Evolutionary conservation across 2,797 vertebrate genomes (phyloP).

Genomic region (Hoplostethus mediterraneus): DNA sequence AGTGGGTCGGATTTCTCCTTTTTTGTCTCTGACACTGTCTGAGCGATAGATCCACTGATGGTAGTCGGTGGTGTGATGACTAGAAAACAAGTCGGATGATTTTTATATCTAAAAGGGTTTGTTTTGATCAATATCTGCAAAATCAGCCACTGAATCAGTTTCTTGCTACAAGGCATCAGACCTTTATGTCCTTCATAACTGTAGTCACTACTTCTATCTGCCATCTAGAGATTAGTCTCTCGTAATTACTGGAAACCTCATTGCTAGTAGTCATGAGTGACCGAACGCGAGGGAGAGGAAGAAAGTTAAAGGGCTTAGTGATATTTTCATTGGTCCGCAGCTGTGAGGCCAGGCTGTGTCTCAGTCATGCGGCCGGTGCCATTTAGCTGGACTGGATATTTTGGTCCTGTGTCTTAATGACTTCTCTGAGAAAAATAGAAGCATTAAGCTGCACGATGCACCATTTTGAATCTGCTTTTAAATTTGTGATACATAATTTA

Average conservation of each 20-base stretch:
- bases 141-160: neutral
- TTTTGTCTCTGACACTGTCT: neutral
- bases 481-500: constrained; percentile 13
- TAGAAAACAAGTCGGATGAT: neutral
- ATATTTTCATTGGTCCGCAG: constrained; percentile 34
- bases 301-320: constrained; percentile 33
- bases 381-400: neutral
- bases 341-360: constrained; percentile 39
- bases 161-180: neutral
- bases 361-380: constrained; percentile 12
- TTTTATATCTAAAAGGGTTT: neutral
- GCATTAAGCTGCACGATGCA: neutral
- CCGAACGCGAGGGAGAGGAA: constrained; percentile 14
- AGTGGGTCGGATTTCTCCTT: neutral
- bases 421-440: neutral
- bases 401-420: neutral
- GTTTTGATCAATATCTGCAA: constrained; percentile 13
- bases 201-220: constrained; percentile 33
- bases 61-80: neutral
- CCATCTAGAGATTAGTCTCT: constrained; percentile 40
- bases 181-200: constrained; percentile 7
- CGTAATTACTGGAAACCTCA: constrained; percentile 47
- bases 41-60: constrained; percentile 4
- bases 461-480: constrained; percentile 13
- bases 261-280: constrained; percentile 20